Conservation (phyloP, 2,797 vertebrate species). For the Lophura swinhoii region DNA sequence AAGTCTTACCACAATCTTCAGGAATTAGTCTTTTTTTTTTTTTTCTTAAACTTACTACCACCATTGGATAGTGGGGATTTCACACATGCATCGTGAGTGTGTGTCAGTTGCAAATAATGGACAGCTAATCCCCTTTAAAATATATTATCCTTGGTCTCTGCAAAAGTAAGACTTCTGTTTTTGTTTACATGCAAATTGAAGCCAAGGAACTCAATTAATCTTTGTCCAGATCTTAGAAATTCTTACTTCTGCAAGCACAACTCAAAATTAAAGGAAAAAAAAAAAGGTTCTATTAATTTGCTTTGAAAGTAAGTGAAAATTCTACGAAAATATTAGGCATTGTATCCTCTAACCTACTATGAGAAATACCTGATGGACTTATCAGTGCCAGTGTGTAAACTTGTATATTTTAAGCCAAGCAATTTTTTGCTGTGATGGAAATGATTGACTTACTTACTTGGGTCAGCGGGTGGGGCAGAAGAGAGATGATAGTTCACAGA, state of each 20-base stretch:
- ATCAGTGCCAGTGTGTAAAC: slow-evolving; percentile 59
- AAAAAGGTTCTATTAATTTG: neutral
- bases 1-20: neutral
- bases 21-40: neutral
- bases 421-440: slow-evolving; percentile 80
- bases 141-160: neutral
- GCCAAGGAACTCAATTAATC: neutral
- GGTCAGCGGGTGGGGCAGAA: slow-evolving; percentile 84
- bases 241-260: neutral
- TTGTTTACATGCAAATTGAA: neutral
- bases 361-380: slow-evolving; percentile 50
- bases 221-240: neutral
- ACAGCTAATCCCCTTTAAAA: slow-evolving; percentile 44
- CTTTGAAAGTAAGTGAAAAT: slow-evolving; percentile 1
- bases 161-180: slow-evolving; percentile 20
- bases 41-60: slow-evolving; percentile 16
- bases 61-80: neutral
- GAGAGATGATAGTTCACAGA: slow-evolving; percentile 94
- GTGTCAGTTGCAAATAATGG: slow-evolving; percentile 41
- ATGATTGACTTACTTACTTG: slow-evolving; percentile 75
- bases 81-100: neutral
- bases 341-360: slow-evolving; percentile 35
- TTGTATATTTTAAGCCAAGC: slow-evolving; percentile 72
- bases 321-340: slow-evolving; percentile 19
- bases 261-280: neutral